Evolutionary conservation across 1,140 invertebrate genomes (phyloP), one percentile per base, ranked within the genome.

Genomic region (Microplitis demolitor): DNA sequence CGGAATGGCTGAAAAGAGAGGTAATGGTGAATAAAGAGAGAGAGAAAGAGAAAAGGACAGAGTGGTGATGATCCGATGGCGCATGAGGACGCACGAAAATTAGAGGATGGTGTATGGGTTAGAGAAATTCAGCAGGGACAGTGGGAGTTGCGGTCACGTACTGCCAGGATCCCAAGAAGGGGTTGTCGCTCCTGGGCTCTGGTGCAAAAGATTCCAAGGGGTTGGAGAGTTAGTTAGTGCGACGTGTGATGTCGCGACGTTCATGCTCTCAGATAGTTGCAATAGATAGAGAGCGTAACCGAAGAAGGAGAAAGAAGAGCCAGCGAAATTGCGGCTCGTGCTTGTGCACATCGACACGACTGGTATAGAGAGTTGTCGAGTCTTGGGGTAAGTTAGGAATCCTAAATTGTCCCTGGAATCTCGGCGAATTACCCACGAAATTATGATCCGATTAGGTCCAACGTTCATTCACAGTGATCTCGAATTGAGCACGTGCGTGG

Each of bases 391-490:
- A 75, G 75, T 75, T 77, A 79, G 77, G 80, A 82, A 82, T 84
- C 78, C 76, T 74, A 82, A 83, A 79, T 81, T 80, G 78, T 83
- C 74, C 76, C 76, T 71, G 72, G 75, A 74, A 79, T 80, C 76
- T 79, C 78, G 73, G 75, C 69, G 76, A 81, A 79, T 81, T 80
- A 81, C 78, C 78, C 75, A 73, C 72, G 73, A 80, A 82, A 82
- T 82, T 82, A 82, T 82, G 78, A 82, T 82, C 78, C 76, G 80
- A 82, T 82, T 81, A 82, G 74, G 78, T 74, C 73, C 66, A 69
- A 39, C 69, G 78, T 81, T 82, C 76, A 79, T 82, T 73, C 80
- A 80, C 76, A 61, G 72, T 79, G 77, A 82, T 82, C 78, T 78
- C 78, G 78, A 81, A 81, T 82, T 74, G 39, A 45, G 76, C 75